A percentile compares a stretch with the other conserved stretches of the same genome.
Conservation (phyloP, 2,797 vertebrate species). For the Austrolebias charrua region DNA sequence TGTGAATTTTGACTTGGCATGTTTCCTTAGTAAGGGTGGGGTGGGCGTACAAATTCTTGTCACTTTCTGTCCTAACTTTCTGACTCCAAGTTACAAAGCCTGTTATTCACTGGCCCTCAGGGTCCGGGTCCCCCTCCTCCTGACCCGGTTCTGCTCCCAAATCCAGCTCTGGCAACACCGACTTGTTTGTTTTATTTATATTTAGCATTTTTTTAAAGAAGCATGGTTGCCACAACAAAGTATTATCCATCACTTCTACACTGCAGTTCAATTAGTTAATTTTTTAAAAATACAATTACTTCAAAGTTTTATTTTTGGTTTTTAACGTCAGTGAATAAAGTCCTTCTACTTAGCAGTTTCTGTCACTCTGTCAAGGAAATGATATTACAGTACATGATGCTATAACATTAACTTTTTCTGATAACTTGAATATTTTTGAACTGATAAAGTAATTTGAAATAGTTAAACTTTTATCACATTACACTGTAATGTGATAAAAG, state of each 20-base stretch:
- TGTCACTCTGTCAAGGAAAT: too few relatives aligned
- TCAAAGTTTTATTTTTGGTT: slow-evolving; percentile 51
- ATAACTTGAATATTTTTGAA: too few relatives aligned
- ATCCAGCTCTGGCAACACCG: slow-evolving; percentile 62
- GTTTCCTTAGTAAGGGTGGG: slow-evolving; percentile 62
- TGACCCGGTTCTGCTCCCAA: slow-evolving; percentile 73
- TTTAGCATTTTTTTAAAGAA: slow-evolving; percentile 70
- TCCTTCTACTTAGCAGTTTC: slow-evolving; percentile 7
- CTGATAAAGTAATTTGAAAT: too few relatives aligned
- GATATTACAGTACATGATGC: too few relatives aligned
- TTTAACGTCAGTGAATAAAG: background rate
- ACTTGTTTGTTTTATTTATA: slow-evolving; percentile 78
- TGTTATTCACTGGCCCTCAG: slow-evolving; percentile 74
- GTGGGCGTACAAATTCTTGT: slow-evolving; percentile 68
- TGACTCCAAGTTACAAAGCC: slow-evolving; percentile 73
- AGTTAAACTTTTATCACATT: too few relatives aligned
- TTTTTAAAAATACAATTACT: slow-evolving; percentile 52
- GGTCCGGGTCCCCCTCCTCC: slow-evolving; percentile 61
- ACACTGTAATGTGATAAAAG: too few relatives aligned
- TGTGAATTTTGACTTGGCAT: slow-evolving; percentile 64
- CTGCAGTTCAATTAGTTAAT: slow-evolving; percentile 18
- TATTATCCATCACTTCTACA: slow-evolving; percentile 42
- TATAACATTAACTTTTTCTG: too few relatives aligned
- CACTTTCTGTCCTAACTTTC: slow-evolving; percentile 78
- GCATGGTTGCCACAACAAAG: slow-evolving; percentile 41